These are phyloP conservation scores for Archocentrus centrarchus DNA, from an alignment of 2,113 vertebrate species.

Conservation along the genomic window DNA sequence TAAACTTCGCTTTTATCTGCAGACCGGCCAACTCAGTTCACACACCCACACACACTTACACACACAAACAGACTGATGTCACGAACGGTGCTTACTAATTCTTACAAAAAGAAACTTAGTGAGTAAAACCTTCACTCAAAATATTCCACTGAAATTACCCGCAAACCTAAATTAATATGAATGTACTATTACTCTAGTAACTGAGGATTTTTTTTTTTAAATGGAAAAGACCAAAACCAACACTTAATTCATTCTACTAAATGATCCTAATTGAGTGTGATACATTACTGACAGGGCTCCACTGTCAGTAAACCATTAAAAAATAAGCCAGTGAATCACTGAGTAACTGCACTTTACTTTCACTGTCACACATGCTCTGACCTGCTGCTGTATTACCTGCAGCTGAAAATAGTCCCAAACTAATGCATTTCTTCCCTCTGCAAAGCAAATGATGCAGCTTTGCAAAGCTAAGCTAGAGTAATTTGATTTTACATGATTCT, in stretches of 20 bases:
- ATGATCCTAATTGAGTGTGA: background rate
- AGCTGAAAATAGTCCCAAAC: background rate
- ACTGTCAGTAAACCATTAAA: background rate
- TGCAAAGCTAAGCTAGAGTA: too few species aligned
- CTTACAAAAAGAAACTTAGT: background rate
- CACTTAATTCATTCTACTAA: background rate
- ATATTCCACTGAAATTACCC: background rate
- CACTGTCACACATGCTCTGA: background rate
- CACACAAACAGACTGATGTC: background rate
- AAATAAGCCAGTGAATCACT: background rate
- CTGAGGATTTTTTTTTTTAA: background rate
- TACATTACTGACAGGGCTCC: background rate
- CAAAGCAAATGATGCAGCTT: background rate
- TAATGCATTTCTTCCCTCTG: background rate
- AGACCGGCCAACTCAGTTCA: background rate
- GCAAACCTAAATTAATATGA: background rate
- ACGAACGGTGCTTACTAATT: background rate
- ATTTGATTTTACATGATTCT: background rate
- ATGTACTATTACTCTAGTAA: background rate
- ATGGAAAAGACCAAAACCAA: background rate
- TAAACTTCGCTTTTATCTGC: background rate
- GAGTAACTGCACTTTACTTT: background rate
- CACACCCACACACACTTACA: conserved; percentile 34
- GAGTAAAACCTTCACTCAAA: conserved; percentile 9
- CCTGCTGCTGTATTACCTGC: background rate